Conservation (phyloP, 2,888 invertebrate genomes). For the Trichopoda pennipes region DNA sequence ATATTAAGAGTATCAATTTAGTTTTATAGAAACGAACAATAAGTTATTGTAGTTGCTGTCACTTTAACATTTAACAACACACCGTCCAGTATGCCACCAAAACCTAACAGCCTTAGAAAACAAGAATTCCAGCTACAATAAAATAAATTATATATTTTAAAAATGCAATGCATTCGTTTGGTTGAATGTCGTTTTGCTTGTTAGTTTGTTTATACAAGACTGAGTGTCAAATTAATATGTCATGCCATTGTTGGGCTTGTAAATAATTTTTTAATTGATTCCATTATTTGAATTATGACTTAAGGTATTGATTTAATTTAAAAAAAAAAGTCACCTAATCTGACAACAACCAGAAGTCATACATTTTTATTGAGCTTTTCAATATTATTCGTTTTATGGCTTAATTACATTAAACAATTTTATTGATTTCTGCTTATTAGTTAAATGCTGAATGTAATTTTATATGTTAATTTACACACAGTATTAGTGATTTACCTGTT, state of each 20-base stretch:
- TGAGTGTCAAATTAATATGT: slow-evolving; percentile 45
- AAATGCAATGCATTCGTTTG: slow-evolving; percentile 25
- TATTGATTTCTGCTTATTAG: too few species aligned
- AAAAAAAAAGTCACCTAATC: slow-evolving; percentile 25
- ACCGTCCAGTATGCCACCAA: slow-evolving; percentile 19
- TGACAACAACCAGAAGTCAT: slow-evolving; percentile 37
- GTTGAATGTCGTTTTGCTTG: not conserved
- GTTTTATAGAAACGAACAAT: slow-evolving; percentile 2
- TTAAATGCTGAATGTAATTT: too few species aligned
- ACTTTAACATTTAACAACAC: slow-evolving; percentile 31
- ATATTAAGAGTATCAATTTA: not conserved
- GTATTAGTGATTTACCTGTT: too few species aligned
- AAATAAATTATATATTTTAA: slow-evolving; percentile 26
- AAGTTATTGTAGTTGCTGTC: slow-evolving; percentile 49
- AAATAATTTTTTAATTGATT: slow-evolving; percentile 55
- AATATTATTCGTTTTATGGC: not conserved
- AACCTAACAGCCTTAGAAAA: not conserved
- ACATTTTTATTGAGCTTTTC: not conserved
- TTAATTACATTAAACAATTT: not conserved
- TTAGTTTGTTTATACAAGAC: not conserved
- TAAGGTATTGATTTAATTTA: slow-evolving; percentile 30
- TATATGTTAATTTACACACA: too few species aligned
- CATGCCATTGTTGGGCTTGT: slow-evolving; percentile 45
- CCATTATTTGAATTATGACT: slow-evolving; percentile 46
- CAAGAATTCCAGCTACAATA: not conserved